Evolutionary conservation across 2,797 vertebrate genomes (phyloP), one percentile per base, ranked within the genome.

Genomic region (Hozukius guyotensis): DNA sequence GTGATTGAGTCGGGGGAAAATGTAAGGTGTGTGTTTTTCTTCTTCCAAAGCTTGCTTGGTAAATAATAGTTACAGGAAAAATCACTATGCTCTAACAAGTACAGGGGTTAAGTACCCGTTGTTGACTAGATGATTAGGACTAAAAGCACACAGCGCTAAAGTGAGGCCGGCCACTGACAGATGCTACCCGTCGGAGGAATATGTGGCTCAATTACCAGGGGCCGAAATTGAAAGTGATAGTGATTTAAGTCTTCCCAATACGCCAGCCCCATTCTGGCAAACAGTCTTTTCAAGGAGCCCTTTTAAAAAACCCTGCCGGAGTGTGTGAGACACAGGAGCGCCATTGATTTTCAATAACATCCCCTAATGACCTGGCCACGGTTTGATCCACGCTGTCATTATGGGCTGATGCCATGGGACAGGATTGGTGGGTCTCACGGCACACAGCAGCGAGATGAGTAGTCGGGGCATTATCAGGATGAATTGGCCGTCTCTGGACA

Each of bases 331-430:
- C 91, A 92, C 88, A 91, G 90, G 89, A 92, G 88, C 69, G 71
- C 80, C 88, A 96, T 96, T 91, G 95, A 96, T 96, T 96, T 94
- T 95, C 96, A 95, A 93, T 96, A 96, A 95, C 92, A 91, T 92
- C 92, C 92, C 87, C 92, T 96, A 96, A 96, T 95, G 94, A 94
- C 94, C 94, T 89, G 92, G 91, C 92, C 91, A 88, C 77, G 83
- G 92, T 94, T 94, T 95, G 94, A 96, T 95, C 95, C 94, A 94
- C 89, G 90, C 94, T 93, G 93, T 95, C 95, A 94, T 95, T 94
- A 94, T 59, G 89, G 84, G 84, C 90, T 84, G 92, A 93, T 93
- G 88, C 90, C 93, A 91, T 87, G 91, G 92, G 93, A 93, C 87
- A 63, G 89, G 89, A 93, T 91, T 82, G 89, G 85, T 77, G 82